Base-by-base conservation (phyloP, 2,113 vertebrate genomes). In the Circaetus cinerascens region DNA sequence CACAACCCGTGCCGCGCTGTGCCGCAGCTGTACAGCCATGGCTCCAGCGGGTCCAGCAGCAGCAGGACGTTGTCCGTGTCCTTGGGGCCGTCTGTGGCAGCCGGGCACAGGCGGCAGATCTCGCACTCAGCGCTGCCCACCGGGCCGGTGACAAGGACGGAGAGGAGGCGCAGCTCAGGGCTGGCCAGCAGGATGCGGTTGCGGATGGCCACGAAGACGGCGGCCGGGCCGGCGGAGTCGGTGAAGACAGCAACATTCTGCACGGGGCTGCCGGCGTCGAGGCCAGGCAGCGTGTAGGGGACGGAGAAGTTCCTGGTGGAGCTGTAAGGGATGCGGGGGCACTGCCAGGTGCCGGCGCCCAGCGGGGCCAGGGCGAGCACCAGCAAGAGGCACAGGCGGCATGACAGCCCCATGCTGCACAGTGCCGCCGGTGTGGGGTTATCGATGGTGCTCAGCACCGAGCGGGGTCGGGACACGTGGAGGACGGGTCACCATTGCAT, bases 21-120 rank as follows among this genome's bases (percentile, higher is more conserved):
- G 79, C 99, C 98, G 40, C 99, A 99, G 45, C 98, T 99, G 95
- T 99, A 99, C 81, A 99, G 97, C 88, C 98, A 98, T 0, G 98
- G 98, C 57, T 99, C 98, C 72, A 94, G 96, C 0, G 98, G 98
- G 76, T 99, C 99, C 92, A 99, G 72, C 79, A 99, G 96, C 93
- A 99, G 90, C 72, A 99, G 97, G 86, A 98, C 43, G 3, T 98
- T 99, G 95, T 99, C 98, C 4, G 97, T 99, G 95, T 99, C 98
- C 88, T 98, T 97, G 1, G 81, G 62, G 81, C 40, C 84, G 53
- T 74, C 98, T 0, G 4, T 8, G 10, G 62, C 29, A 50, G 9
- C 36, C 0, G 69, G 86, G 41, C 46, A 97, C 22, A 43, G 79
- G 82, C 0, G 68, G 50, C 99, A 99, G 46, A 99, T 98, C 38